Conservation (phyloP, 2,888 invertebrate genomes). For the Dromius quadrimaculatus region DNA sequence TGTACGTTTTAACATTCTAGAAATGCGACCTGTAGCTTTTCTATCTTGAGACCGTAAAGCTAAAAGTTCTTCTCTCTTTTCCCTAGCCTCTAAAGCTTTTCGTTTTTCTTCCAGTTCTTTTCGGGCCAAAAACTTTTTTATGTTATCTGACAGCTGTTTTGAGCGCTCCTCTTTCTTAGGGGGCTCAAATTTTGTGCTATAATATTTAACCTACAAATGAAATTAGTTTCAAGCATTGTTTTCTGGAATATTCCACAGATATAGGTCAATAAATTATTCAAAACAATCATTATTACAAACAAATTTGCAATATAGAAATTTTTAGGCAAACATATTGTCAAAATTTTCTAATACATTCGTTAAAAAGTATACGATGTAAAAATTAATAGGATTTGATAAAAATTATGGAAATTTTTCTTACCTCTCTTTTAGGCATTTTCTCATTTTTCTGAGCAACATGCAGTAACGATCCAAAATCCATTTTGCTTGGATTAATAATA, state of each 20-base stretch:
- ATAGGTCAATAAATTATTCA: too few relatives aligned
- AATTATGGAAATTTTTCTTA: constrained; percentile 55
- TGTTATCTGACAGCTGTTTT: constrained; percentile 79
- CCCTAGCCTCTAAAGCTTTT: constrained; percentile 73
- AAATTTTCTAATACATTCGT: too few relatives aligned
- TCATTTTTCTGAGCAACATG: constrained; percentile 75
- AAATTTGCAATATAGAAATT: not conserved
- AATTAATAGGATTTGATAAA: too few relatives aligned
- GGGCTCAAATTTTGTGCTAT: constrained; percentile 84
- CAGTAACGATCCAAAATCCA: constrained; percentile 75
- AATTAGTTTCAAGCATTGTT: constrained; percentile 23
- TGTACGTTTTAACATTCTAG: constrained; percentile 79
- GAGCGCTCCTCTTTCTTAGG: constrained; percentile 83
- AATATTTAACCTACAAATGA: constrained; percentile 71
- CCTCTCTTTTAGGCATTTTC: constrained; percentile 61
- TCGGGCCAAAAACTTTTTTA: constrained; percentile 85
- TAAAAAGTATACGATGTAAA: too few relatives aligned
- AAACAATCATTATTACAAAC: not conserved
- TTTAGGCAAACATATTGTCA: too few relatives aligned
- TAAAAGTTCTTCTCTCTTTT: constrained; percentile 74
- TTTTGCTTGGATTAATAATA: constrained; percentile 51
- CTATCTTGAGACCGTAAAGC: constrained; percentile 70
- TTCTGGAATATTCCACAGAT: constrained; percentile 25
- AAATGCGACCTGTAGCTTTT: constrained; percentile 65
- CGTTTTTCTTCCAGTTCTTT: constrained; percentile 84